Percentiles rank a stretch among this genome's conserved stretches.
These are phyloP conservation scores for Oncorhynchus keta DNA, from an alignment of 2,113 vertebrate species.

Conservation along the genomic window DNA sequence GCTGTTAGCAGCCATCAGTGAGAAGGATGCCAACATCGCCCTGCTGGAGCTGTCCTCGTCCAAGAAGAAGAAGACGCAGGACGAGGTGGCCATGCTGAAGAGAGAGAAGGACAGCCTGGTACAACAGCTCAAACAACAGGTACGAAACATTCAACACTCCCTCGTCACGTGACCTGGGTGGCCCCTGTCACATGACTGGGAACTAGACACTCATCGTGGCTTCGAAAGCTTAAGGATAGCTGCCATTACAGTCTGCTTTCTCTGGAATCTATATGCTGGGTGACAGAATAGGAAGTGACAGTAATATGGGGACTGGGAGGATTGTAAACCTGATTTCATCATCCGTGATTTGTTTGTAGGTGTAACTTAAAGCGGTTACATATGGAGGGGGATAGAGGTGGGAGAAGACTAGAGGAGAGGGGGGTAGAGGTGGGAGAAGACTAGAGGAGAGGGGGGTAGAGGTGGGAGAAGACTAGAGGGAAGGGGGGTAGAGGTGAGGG, in stretches of 20 bases:
- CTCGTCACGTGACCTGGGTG: not conserved
- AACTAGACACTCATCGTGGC: no score
- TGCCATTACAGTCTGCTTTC: no score
- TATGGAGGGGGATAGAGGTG: not conserved
- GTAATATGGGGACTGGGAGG: no score
- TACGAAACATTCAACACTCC: conserved; percentile 40
- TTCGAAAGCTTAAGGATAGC: no score
- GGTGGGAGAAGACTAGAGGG: no score
- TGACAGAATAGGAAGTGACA: no score
- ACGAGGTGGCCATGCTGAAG: conserved; percentile 92
- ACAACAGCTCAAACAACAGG: conserved; percentile 97
- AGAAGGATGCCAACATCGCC: conserved; percentile 97
- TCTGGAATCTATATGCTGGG: no score
- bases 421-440: no score
- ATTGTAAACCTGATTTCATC: not conserved
- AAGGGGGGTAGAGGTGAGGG: no score
- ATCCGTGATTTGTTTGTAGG: not conserved
- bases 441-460: no score
- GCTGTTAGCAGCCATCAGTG: conserved; percentile 95
- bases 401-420: not conserved
- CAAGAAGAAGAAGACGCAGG: conserved; percentile 97
- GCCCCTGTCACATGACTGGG: conserved; percentile 9
- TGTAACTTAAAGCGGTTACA: not conserved
- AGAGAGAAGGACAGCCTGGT: conserved; percentile 94
- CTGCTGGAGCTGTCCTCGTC: conserved; percentile 95